Evolutionary conservation across 1,140 invertebrate species (phyloP).

Genomic region (Stenopsyche tienmushanensis): DNA sequence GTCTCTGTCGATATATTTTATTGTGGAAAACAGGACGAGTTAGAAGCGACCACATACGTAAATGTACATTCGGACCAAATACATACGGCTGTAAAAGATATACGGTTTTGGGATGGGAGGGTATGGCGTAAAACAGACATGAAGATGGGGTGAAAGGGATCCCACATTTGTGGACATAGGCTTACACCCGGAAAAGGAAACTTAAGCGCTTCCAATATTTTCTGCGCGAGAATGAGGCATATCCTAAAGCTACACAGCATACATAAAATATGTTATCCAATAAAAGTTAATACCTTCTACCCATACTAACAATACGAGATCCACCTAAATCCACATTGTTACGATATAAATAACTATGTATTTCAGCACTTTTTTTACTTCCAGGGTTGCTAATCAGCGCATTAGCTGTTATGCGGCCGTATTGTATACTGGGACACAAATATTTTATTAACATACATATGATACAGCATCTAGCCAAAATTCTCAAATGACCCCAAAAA

Average conservation of each 20-base stretch:
- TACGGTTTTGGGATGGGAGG: no score
- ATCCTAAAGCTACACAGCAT: slow-evolving; percentile 1
- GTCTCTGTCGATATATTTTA: slow-evolving; percentile 34
- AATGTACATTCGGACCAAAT: slow-evolving; percentile 13
- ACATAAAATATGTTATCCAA: slow-evolving; percentile 9
- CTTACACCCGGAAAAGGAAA: background rate
- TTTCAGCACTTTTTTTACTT: no score
- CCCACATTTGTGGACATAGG: slow-evolving; percentile 20
- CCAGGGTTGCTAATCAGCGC: no score
- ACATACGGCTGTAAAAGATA: slow-evolving; percentile 14
- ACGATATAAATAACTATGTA: no score
- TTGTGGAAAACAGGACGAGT: slow-evolving; percentile 33
- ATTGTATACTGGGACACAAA: no score
- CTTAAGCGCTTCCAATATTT: slow-evolving; percentile 12
- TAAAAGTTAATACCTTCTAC: slow-evolving; percentile 8
- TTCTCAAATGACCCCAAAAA: background rate
- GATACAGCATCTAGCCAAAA: background rate
- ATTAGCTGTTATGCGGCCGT: no score
- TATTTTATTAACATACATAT: background rate
- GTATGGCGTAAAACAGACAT: slow-evolving; percentile 19
- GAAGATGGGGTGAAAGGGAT: slow-evolving; percentile 5
- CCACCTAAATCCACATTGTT: no score
- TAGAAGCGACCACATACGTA: slow-evolving; percentile 10
- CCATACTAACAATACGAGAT: background rate
- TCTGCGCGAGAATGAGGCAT: slow-evolving; percentile 11